These are phyloP conservation scores for Ivindomyrus marchei DNA, from an alignment of 2,113 vertebrate species.

Conservation along the genomic window DNA sequence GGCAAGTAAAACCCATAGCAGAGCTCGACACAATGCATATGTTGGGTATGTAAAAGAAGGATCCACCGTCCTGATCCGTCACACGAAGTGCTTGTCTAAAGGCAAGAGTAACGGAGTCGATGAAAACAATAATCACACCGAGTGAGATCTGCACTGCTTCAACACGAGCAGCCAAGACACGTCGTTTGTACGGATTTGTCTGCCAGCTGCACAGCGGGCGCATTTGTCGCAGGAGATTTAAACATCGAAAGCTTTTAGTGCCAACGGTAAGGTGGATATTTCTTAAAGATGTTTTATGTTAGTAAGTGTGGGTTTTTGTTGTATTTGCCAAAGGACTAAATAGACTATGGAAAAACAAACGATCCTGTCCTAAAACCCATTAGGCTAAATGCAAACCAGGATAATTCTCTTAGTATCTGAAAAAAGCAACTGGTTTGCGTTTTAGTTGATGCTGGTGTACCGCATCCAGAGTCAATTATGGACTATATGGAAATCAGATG, in stretches of 20 bases:
- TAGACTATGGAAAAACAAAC: neutral
- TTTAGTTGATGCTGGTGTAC: neutral
- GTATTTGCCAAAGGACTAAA: neutral
- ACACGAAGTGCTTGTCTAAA: neutral
- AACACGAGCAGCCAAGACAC: neutral
- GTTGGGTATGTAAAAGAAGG: neutral
- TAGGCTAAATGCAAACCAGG: neutral
- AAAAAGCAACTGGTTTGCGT: neutral
- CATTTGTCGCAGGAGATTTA: neutral
- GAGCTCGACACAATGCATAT: neutral
- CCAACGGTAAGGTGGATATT: conserved; percentile 26
- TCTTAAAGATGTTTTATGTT: neutral
- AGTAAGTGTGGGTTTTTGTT: neutral
- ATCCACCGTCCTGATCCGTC: no score
- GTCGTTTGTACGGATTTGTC: neutral
- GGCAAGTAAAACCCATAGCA: neutral
- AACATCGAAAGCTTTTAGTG: conserved; percentile 1
- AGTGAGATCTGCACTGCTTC: neutral
- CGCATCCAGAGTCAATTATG: neutral
- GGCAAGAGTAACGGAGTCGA: conserved; percentile 3
- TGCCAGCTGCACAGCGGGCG: neutral
- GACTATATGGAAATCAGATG: neutral
- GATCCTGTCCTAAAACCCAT: neutral
- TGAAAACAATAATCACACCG: neutral
- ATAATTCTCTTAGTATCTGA: neutral